Evolutionary conservation across 30 jellyfish, hydroid and myxozoan species (phyloP), one percentile per base, ranked within the genome.

Genomic region (Rhopilema esculentum): DNA sequence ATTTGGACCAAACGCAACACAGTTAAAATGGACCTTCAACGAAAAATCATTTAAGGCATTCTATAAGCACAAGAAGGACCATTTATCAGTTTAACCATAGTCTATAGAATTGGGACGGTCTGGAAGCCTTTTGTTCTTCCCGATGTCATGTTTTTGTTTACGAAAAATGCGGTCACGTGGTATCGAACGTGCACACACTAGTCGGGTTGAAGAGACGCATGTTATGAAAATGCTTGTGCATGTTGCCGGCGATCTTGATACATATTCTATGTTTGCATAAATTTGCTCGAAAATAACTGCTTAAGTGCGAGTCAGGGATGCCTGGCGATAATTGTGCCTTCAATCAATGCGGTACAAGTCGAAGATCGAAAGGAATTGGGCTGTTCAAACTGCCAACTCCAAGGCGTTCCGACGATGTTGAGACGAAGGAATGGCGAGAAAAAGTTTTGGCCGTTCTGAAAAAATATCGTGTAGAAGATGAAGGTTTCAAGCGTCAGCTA

Each of bases 281-380:
- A 40, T 40, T 40, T 40, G 57, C 57, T 40, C 12, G 57, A 40
- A 40, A 40, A 40, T 40, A 40, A 40, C 57, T 40, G 57, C 12
- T 40, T 40, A 40, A 40, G 57, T 40, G 57, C 57, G 57, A 40
- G 57, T 40, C 57, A 40, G 57, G 57, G 29, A 85, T 92, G 98
- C 96, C 94, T 53, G 98, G 94, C 7, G 93, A 86, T 50, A 91
- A 91, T 72, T 91, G 97, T 86, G 77, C 94, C 24, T 79, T 85
- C 50, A 85, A 8, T 79, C 69, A 71, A 16, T 92, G 98, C 66
- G 79, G 94, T 29, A 76, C 75, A 69, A 71, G 87, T 49, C 80
- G 98, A 92, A 71, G 70, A 49, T 0, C 49, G 26, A 84, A 82
- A 28, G 86, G 92, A 27, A 32, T 80, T 26, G 64, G 89, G 18